phyloP scores from a whole-genome alignment of 2,797 vertebrate genomes.

The Tadarida brasiliensis region DNA sequence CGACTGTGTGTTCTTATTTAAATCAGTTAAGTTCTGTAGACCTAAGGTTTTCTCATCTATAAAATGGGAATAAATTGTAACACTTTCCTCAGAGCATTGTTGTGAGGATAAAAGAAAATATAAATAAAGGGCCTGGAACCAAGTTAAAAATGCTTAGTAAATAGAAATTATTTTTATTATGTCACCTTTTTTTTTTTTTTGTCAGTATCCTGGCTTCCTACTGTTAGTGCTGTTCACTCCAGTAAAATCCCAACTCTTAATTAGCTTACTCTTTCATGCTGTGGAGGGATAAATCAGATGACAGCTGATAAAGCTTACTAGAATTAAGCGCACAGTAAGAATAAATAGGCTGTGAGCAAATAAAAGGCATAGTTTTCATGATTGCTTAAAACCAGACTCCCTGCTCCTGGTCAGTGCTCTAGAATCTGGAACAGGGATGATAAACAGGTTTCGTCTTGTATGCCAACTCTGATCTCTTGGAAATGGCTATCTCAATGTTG shows the following conservation, averaged over 20 bases:
- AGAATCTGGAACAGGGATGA: neutral
- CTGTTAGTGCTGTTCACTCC: neutral
- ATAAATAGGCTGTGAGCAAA: slow-evolving; percentile 30
- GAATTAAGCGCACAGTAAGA: slow-evolving; percentile 25
- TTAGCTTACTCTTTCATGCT: slow-evolving; percentile 11
- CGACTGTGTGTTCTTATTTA: neutral
- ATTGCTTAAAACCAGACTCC: slow-evolving; percentile 45
- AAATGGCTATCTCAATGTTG: neutral
- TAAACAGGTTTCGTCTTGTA: neutral
- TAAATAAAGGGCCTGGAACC: neutral
- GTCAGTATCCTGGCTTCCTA: slow-evolving; percentile 12
- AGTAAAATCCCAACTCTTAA: slow-evolving; percentile 22
- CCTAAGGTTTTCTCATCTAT: slow-evolving; percentile 13
- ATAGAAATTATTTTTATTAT: slow-evolving; percentile 37
- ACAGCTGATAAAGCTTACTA: neutral
- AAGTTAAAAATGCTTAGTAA: slow-evolving; percentile 36
- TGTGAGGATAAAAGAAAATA: slow-evolving; percentile 1
- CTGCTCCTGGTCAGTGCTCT: neutral
- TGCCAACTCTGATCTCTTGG: neutral
- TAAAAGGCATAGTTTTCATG: slow-evolving; percentile 25
- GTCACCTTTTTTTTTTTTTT: neutral
- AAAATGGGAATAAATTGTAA: neutral
- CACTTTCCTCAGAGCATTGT: neutral
- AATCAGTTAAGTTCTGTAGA: neutral
- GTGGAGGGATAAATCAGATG: slow-evolving; percentile 3